These are phyloP conservation scores for Cliona cf. orientalis DNA, from an alignment of 37 sponge, comb jelly and placozoan genomes.

Conservation along the genomic window DNA sequence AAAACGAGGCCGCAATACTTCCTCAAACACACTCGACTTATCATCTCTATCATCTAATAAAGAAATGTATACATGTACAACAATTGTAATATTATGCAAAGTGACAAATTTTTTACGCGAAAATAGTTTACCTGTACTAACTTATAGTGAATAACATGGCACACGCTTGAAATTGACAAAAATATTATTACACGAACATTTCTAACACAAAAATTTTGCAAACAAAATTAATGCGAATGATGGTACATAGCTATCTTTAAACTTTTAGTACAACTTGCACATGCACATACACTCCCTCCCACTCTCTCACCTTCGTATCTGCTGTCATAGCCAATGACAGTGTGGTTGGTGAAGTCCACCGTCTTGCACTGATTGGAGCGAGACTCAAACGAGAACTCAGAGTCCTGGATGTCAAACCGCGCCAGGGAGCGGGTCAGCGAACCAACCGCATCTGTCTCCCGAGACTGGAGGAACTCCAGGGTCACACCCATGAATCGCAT, in stretches of 20 bases:
- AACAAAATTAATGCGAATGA: too few relatives aligned
- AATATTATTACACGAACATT: too few relatives aligned
- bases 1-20: constrained; percentile 71
- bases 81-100: too few relatives aligned
- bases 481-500: constrained; percentile 70
- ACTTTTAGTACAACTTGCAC: neutral
- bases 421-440: constrained; percentile 68
- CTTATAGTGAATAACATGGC: too few relatives aligned
- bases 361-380: constrained; percentile 74
- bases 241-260: neutral
- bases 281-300: neutral
- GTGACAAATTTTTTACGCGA: too few relatives aligned
- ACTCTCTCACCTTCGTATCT: constrained; percentile 71
- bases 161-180: neutral
- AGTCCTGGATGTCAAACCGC: constrained; percentile 71
- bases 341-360: constrained; percentile 73
- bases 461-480: constrained; percentile 68
- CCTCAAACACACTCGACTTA: constrained; percentile 72
- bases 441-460: constrained; percentile 3
- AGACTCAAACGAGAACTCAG: constrained; percentile 77
- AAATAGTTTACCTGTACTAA: too few relatives aligned
- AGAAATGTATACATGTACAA: too few relatives aligned
- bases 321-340: constrained; percentile 85
- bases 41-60: constrained; percentile 10
- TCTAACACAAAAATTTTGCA: too few relatives aligned